Evolutionary conservation across 1,140 invertebrate genomes (phyloP), one percentile per base, ranked within the genome.

Genomic region (Diplogasteroides magnus): DNA sequence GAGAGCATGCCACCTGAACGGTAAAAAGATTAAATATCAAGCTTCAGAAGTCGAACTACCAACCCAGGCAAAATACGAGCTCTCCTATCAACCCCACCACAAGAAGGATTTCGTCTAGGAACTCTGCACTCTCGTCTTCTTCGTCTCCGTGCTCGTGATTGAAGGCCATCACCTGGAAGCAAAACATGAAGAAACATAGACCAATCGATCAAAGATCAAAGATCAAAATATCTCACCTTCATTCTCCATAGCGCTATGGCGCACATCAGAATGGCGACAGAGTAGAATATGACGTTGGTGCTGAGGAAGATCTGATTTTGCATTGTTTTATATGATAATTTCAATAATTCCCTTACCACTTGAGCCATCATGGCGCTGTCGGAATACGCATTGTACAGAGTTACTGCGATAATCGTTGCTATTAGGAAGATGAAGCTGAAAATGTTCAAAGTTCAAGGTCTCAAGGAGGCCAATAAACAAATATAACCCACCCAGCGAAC

Each of bases 1-100:
- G 70, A 67, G 1, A 72, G 55, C 31, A 72, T 67, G 37, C 60
- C 70, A 60, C 64, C 70, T 62, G 26, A 64, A 68, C 6, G 15
- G 57, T 63, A 23, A 31, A 64, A 68, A 68, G 29, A 25, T 14
- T 11, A 11, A 19, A 48, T 48, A 6, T 48, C 37, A 11, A 6
- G 37, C 37, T 6, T 48, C 37, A 48, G 37, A 11, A 19, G 37
- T 48, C 19, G 25, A 27, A 14, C 48, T 19, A 23, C 66, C n/a
- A 26, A 68, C 66, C 66, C 19, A 72, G 58, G 3, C 55, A 59
- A 56, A 67, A 72, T 23, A 57, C 48, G 19, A 72, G 66, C 56
- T 72, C 70, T 67, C 70, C 70, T 23, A 72, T 61, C 25, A 72
- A 37, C 14, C 70, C 70, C 2, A 72, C 58, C 23, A 72, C 70